phyloP scores from a whole-genome alignment of 2,888 invertebrate species.

The Pegoplata infirma region DNA sequence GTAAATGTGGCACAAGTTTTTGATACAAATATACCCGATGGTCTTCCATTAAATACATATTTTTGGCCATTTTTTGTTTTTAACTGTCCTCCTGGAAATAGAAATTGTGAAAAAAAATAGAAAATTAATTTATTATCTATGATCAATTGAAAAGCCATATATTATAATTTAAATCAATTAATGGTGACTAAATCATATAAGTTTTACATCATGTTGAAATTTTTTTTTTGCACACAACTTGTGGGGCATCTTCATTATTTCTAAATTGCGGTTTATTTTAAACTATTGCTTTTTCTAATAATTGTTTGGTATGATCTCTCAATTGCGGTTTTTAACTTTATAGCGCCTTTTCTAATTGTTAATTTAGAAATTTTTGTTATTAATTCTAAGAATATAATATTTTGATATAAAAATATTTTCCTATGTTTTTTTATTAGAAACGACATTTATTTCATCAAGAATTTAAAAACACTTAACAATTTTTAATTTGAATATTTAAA shows the following conservation, averaged over 20 bases:
- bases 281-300: too few species aligned
- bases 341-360: constrained; percentile 28
- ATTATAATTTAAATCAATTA: constrained; percentile 57
- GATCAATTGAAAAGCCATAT: constrained; percentile 29
- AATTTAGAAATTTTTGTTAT: constrained; percentile 8
- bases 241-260: constrained; percentile 5
- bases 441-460: constrained; percentile 31
- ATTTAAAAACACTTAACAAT: not conserved
- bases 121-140: constrained; percentile 24
- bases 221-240: constrained; percentile 24
- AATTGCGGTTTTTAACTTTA: too few species aligned
- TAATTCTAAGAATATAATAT: too few species aligned
- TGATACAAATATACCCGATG: constrained; percentile 76
- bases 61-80: constrained; percentile 79
- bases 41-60: constrained; percentile 77
- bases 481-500: not conserved
- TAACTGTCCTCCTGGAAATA: constrained; percentile 76
- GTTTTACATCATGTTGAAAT: constrained; percentile 20
- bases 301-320: too few species aligned
- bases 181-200: constrained; percentile 29
- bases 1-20: constrained; percentile 73
- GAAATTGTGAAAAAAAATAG: constrained; percentile 5
- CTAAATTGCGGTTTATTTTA: constrained; percentile 6
- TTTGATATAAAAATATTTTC: too few species aligned
- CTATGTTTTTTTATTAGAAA: constrained; percentile 25